Percentiles rank a stretch among this genome's conserved stretches.
phyloP scores from a whole-genome alignment of 2,797 vertebrate species.

The Fundulus diaphanus region DNA sequence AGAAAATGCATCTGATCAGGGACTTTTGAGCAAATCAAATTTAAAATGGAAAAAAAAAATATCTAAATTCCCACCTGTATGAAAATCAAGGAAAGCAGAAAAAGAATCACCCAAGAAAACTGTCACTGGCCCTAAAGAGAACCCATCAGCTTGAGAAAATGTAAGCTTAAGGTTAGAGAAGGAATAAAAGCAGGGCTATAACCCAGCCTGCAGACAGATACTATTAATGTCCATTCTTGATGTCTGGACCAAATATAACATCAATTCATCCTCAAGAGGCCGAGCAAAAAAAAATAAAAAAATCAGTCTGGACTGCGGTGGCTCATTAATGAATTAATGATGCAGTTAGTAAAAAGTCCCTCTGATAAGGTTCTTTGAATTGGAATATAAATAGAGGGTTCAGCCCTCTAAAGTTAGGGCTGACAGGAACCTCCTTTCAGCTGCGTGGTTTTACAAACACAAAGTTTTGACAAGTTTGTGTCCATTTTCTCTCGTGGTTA shows the following conservation, averaged over 20 bases:
- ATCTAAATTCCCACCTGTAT: background rate
- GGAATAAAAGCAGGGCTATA: background rate
- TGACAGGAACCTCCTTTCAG: constrained; percentile 19
- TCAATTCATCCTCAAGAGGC: background rate
- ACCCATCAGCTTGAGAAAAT: background rate
- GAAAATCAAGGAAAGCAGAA: background rate
- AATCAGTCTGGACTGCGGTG: background rate
- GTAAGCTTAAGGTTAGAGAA: background rate
- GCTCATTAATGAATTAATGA: background rate
- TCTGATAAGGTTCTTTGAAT: constrained; percentile 2
- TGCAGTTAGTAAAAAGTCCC: background rate
- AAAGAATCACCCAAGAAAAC: background rate
- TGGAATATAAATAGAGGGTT: constrained; percentile 22
- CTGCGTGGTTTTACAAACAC: constrained; percentile 18
- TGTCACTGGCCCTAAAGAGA: background rate
- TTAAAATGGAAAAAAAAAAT: background rate
- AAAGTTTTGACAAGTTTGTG: constrained; percentile 8
- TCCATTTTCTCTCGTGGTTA: constrained; percentile 15
- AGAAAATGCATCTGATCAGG: background rate
- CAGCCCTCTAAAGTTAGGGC: constrained; percentile 10
- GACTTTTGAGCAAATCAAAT: background rate
- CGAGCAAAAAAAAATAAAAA: background rate
- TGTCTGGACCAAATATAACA: constrained; percentile 1
- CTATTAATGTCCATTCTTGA: constrained; percentile 1
- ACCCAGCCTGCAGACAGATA: background rate